Conservation (phyloP, 2,113 vertebrate species). For the Vidua chalybeata region DNA sequence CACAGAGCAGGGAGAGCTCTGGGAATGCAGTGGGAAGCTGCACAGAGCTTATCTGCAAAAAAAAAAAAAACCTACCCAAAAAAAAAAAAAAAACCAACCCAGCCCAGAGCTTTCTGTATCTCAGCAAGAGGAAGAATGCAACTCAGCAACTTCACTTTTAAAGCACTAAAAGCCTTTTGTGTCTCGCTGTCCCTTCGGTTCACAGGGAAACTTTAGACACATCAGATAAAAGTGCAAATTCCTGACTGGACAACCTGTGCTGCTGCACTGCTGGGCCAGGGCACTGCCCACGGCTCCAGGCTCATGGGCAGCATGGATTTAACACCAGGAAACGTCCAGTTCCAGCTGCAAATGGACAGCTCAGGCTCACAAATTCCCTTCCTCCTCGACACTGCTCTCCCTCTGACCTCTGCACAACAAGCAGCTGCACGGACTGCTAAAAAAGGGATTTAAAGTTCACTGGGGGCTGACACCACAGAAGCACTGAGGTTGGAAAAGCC, state of each 20-base stretch:
- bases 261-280: rapidly evolving
- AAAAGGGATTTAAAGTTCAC: background rate
- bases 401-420: background rate
- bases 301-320: rapidly evolving
- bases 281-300: background rate
- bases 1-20: background rate
- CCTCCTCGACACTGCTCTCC: background rate
- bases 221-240: background rate
- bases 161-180: background rate
- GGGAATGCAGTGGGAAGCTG: background rate
- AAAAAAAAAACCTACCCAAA: background rate
- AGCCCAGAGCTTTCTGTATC: background rate
- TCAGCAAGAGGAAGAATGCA: background rate
- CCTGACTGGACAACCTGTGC: background rate
- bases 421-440: background rate
- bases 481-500: background rate
- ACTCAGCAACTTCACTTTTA: background rate
- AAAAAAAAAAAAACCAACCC: background rate
- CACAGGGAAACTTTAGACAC: background rate
- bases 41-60: background rate
- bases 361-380: background rate
- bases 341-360: background rate
- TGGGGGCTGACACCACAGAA: background rate
- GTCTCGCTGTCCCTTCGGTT: background rate
- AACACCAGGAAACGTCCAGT: background rate